A percentile compares a stretch with the other conserved stretches of the same genome.
Evolutionary conservation across 2,113 vertebrate genomes (phyloP).

Genomic region (Picathartes gymnocephalus): DNA sequence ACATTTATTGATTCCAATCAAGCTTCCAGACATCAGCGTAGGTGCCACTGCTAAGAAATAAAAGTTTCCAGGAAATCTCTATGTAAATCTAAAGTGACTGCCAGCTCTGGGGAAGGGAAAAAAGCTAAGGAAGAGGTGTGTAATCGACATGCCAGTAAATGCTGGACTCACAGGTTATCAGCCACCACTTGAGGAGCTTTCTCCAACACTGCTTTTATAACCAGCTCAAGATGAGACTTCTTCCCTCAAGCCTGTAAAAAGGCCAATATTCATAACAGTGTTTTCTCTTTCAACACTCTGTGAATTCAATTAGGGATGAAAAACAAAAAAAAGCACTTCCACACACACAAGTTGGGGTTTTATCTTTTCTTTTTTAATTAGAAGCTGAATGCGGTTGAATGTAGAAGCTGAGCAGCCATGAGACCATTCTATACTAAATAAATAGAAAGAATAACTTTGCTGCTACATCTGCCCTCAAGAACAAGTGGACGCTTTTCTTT

Average conservation of each 20-base stretch:
- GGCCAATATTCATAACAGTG: background rate
- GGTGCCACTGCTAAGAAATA: constrained; percentile 37
- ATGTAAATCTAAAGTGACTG: background rate
- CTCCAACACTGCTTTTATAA: background rate
- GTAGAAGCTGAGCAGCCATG: background rate
- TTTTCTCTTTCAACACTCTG: background rate
- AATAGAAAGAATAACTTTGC: background rate
- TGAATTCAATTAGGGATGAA: background rate
- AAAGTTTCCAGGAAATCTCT: constrained; percentile 36
- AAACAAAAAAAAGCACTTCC: background rate
- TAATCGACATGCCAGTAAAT: background rate
- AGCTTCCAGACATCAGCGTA: background rate
- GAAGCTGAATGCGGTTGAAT: background rate
- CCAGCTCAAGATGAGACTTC: background rate
- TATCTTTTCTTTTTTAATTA: background rate
- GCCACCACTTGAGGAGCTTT: background rate
- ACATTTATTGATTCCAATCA: constrained; percentile 44
- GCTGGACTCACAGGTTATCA: background rate
- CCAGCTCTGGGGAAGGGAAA: background rate
- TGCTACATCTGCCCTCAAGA: background rate
- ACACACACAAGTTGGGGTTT: background rate
- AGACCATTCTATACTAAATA: background rate
- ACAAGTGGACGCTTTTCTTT: background rate
- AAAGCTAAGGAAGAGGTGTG: background rate
- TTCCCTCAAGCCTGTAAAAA: background rate